Evolutionary conservation across 2,797 vertebrate genomes (phyloP).

Genomic region (Hippoglossus hippoglossus): DNA sequence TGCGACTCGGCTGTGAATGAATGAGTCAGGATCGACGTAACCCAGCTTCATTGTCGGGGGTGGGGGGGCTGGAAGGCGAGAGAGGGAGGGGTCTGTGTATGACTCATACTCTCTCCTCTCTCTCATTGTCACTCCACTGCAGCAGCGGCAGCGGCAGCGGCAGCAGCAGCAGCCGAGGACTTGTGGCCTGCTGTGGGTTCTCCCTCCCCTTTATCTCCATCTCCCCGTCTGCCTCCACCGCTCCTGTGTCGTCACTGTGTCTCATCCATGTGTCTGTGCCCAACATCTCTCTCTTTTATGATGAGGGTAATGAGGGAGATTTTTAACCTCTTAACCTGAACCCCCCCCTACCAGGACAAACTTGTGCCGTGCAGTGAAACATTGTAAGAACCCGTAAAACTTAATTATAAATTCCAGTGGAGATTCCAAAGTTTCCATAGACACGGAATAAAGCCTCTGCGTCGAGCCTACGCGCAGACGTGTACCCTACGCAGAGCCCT

Average conservation of each 20-base stretch:
- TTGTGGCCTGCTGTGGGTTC: slow-evolving; percentile 65
- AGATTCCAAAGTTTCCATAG: background rate
- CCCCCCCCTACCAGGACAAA: background rate
- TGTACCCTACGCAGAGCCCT: too few relatives aligned
- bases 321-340: background rate
- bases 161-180: slow-evolving; percentile 65
- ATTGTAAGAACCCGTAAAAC: slow-evolving; percentile 1
- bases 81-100: slow-evolving; percentile 71
- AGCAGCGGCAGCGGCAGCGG: slow-evolving; percentile 64
- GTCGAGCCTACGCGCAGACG: too few relatives aligned
- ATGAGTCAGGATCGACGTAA: slow-evolving; percentile 80
- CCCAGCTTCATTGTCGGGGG: slow-evolving; percentile 39
- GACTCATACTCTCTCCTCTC: slow-evolving; percentile 79
- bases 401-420: too few relatives aligned
- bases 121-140: slow-evolving; percentile 79
- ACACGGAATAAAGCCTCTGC: background rate
- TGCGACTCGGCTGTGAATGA: slow-evolving; percentile 69
- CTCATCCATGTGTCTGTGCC: background rate
- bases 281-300: background rate
- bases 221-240: slow-evolving; percentile 28
- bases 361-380: background rate
- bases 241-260: background rate
- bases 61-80: slow-evolving; percentile 5
- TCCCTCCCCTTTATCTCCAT: slow-evolving; percentile 53
- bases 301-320: background rate